phyloP scores from a whole-genome alignment of 1,140 invertebrate species.

The Galleria mellonella region DNA sequence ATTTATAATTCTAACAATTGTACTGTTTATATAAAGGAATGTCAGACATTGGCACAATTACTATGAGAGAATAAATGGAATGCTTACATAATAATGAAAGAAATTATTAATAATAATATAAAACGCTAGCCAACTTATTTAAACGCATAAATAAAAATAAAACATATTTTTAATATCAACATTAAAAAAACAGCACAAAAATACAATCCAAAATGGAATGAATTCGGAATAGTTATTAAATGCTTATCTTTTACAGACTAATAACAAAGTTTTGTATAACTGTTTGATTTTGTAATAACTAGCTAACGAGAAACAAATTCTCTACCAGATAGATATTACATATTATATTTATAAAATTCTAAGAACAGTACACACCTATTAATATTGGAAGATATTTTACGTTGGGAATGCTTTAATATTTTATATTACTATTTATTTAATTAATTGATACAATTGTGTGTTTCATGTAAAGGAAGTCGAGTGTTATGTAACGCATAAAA shows the following conservation, averaged over 20 bases:
- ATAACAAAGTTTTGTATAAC: conserved; percentile 7
- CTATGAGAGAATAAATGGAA: conserved; percentile 9
- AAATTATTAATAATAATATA: not conserved
- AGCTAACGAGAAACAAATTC: no score
- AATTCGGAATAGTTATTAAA: conserved; percentile 33
- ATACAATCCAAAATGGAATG: conserved; percentile 48
- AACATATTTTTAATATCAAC: conserved; percentile 10
- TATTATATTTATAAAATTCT: no score
- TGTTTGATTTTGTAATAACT: no score
- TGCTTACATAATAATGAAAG: not conserved
- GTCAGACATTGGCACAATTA: conserved; percentile 27
- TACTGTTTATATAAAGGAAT: conserved; percentile 21
- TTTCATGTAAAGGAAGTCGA: no score
- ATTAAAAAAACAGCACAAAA: conserved; percentile 29
- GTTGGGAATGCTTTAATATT: no score
- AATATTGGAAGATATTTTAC: no score
- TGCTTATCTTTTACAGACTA: conserved; percentile 6
- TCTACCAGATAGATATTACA: no score
- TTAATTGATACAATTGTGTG: no score
- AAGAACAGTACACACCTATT: no score
- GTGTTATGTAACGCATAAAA: no score
- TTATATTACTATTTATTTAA: no score
- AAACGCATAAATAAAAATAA: conserved; percentile 20
- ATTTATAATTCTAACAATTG: conserved; percentile 32
- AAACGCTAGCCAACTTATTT: conserved; percentile 25